Conservation (phyloP, 2,888 invertebrate species). For the Drosophila longiperda region DNA sequence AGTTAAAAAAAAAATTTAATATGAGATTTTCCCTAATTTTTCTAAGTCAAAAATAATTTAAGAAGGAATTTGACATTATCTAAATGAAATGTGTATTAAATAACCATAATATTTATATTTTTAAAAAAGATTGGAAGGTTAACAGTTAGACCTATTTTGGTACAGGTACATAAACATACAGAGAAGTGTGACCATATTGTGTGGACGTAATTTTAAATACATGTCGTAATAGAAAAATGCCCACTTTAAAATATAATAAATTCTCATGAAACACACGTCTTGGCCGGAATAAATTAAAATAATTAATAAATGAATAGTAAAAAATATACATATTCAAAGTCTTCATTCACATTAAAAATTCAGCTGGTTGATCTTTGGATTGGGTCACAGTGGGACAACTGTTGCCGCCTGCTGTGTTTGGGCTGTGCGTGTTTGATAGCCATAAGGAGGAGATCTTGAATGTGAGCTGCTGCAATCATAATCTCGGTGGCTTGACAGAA, state of each 20-base stretch:
- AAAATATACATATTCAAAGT: background rate
- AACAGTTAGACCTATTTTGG: too few species aligned
- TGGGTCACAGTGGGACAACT: slow-evolving; percentile 29
- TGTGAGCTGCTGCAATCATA: slow-evolving; percentile 46
- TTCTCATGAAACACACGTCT: background rate
- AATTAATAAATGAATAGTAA: background rate
- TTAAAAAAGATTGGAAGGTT: too few species aligned
- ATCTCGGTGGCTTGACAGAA: slow-evolving; percentile 72
- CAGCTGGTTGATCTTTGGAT: slow-evolving; percentile 11
- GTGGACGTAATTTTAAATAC: too few species aligned
- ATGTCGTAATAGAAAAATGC: too few species aligned
- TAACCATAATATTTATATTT: too few species aligned
- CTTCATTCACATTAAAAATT: slow-evolving; percentile 1
- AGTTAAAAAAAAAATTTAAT: too few species aligned
- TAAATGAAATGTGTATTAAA: too few species aligned
- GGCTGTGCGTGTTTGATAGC: slow-evolving; percentile 62
- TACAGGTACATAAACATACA: too few species aligned
- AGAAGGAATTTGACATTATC: too few species aligned
- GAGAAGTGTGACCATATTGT: too few species aligned
- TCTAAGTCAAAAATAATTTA: too few species aligned
- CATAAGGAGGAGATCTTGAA: slow-evolving; percentile 57
- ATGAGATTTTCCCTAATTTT: too few species aligned
- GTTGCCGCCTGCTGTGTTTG: slow-evolving; percentile 59
- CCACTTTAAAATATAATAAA: background rate
- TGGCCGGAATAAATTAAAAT: background rate